Evolutionary conservation across 2,797 vertebrate genomes (phyloP).

Genomic region (Melanotaenia trifasciata): DNA sequence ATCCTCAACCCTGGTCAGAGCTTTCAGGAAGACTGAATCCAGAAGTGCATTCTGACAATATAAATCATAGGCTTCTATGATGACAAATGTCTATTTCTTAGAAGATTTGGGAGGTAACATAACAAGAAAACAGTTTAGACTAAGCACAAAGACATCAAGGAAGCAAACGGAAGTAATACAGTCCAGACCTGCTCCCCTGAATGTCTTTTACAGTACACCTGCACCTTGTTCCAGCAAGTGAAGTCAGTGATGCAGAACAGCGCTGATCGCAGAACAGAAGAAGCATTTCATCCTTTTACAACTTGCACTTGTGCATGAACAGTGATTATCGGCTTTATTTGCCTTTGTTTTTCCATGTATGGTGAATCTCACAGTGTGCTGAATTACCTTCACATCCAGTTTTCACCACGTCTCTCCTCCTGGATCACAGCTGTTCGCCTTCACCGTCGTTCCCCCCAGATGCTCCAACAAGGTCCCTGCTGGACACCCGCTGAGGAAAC

Average conservation of each 20-base stretch:
- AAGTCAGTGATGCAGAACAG: conserved; percentile 26
- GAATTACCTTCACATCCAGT: conserved; percentile 69
- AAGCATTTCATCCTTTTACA: no score
- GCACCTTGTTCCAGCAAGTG: conserved; percentile 1
- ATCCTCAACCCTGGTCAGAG: neutral
- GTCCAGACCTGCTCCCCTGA: conserved; percentile 17
- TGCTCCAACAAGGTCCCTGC: conserved; percentile 40
- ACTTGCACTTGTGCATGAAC: no score
- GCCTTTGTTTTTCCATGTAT: neutral
- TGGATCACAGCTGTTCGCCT: conserved; percentile 6
- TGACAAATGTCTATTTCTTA: conserved; percentile 37
- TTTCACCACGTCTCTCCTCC: conserved; percentile 34
- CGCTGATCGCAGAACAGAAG: conserved; percentile 10
- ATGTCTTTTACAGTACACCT: conserved; percentile 24
- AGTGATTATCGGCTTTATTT: no score
- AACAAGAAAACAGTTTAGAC: conserved; percentile 12
- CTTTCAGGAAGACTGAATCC: conserved; percentile 52
- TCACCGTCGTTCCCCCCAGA: neutral
- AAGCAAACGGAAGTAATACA: conserved; percentile 16
- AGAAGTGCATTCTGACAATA: conserved; percentile 34
- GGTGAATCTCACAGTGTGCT: neutral
- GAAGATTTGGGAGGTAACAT: conserved; percentile 1
- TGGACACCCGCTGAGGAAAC: conserved; percentile 37
- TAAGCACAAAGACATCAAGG: neutral
- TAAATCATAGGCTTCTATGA: conserved; percentile 12